Conservation (phyloP, 2,113 vertebrate genomes). For the Chaenogobius annularis region DNA sequence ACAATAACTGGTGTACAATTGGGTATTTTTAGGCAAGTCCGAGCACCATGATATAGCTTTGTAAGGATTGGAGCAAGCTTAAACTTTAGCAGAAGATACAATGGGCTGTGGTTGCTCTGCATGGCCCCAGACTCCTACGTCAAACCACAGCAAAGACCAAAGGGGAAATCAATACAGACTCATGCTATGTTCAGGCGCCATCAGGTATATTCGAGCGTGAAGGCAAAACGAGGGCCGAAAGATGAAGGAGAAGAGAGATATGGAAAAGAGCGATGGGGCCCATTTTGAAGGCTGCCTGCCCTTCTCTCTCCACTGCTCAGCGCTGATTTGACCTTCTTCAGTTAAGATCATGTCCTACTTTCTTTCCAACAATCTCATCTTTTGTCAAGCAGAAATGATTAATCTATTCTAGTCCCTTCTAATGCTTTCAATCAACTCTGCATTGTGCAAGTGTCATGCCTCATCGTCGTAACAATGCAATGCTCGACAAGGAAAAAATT, state of each 20-base stretch:
- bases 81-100: constrained; percentile 33
- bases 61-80: constrained; percentile 21
- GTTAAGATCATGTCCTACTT: constrained; percentile 22
- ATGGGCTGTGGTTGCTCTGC: constrained; percentile 33
- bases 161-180: constrained; percentile 65
- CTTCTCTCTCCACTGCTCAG: constrained; percentile 28
- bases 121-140: constrained; percentile 50
- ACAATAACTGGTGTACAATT: not conserved
- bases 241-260: constrained; percentile 20
- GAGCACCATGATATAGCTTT: not conserved
- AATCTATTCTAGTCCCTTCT: constrained; percentile 37
- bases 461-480: constrained; percentile 31
- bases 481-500: constrained; percentile 33
- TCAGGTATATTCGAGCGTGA: constrained; percentile 53
- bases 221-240: constrained; percentile 43
- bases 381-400: constrained; percentile 29
- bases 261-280: constrained; percentile 35
- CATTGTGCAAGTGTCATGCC: constrained; percentile 29
- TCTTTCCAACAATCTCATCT: constrained; percentile 30
- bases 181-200: constrained; percentile 45
- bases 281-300: constrained; percentile 49
- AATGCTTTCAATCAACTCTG: constrained; percentile 28
- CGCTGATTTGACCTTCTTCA: constrained; percentile 44
- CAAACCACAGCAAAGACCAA: constrained; percentile 51
- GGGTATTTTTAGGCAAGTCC: not conserved